Evolutionary conservation across 2,113 vertebrate species (phyloP).

Genomic region (Eira barbara): DNA sequence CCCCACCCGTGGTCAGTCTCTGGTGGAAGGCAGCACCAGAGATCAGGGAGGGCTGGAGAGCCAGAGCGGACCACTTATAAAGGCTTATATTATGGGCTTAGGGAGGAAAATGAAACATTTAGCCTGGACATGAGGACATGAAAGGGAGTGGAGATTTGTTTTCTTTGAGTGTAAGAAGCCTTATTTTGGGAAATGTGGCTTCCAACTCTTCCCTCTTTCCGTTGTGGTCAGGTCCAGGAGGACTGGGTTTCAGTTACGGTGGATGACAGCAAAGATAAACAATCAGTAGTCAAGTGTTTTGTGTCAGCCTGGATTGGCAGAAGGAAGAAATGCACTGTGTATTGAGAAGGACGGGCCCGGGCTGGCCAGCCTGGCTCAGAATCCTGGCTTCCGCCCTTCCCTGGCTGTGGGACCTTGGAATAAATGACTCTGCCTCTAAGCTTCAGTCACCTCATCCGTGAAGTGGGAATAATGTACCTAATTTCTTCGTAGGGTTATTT

Average conservation of each 20-base stretch:
- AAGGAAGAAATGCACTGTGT: neutral
- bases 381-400: neutral
- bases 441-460: neutral
- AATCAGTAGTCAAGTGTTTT: neutral
- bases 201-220: neutral
- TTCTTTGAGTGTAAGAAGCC: neutral
- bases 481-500: neutral
- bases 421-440: neutral
- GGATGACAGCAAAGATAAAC: neutral
- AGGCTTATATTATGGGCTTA: neutral
- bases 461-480: neutral
- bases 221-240: neutral
- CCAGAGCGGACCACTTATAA: neutral
- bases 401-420: neutral
- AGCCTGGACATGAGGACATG: neutral
- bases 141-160: neutral
- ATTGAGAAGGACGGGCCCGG: neutral
- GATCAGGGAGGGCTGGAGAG: neutral
- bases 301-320: neutral
- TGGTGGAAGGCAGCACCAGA: neutral
- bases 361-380: neutral
- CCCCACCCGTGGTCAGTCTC: neutral
- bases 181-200: slow-evolving; percentile 24
- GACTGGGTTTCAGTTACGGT: neutral
- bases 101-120: slow-evolving; percentile 24